These are phyloP conservation scores for Drosophila monieri DNA, from an alignment of 2,888 invertebrate species.

Conservation along the genomic window DNA sequence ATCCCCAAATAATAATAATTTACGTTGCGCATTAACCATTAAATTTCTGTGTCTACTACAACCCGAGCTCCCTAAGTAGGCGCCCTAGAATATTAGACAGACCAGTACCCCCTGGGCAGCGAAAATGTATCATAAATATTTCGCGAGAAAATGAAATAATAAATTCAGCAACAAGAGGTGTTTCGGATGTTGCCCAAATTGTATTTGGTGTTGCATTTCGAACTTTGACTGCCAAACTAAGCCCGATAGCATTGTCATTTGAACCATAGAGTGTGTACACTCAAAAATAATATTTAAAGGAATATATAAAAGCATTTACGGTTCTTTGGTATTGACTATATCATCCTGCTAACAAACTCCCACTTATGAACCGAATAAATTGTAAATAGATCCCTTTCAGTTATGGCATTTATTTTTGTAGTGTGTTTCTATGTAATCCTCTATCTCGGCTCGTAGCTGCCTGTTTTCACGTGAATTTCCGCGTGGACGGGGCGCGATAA, in stretches of 20 bases:
- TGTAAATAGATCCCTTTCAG: background rate
- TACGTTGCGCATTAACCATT: background rate
- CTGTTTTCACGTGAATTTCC: conserved; percentile 61
- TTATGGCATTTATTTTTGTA: background rate
- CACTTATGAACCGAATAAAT: background rate
- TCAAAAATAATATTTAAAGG: background rate
- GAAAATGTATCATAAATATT: conserved; percentile 61
- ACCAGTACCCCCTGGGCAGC: background rate
- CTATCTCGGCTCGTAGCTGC: conserved; percentile 17
- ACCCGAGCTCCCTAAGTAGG: background rate
- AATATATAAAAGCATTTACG: background rate
- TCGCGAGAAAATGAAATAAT: conserved; percentile 3
- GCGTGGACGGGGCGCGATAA: conserved; percentile 62
- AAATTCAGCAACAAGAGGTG: background rate
- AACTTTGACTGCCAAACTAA: conserved; percentile 10
- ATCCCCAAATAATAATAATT: background rate
- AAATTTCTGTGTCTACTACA: background rate
- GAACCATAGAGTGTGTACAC: background rate
- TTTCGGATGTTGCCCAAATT: conserved; percentile 20
- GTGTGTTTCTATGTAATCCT: background rate
- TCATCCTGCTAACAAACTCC: background rate
- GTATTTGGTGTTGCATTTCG: conserved; percentile 16
- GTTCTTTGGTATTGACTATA: too few species aligned
- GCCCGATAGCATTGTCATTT: conserved; percentile 1
- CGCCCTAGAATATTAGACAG: background rate